Evolutionary conservation across 2,888 invertebrate species (phyloP), one percentile per base, ranked within the genome.

Genomic region (Leptinotarsa juncta): DNA sequence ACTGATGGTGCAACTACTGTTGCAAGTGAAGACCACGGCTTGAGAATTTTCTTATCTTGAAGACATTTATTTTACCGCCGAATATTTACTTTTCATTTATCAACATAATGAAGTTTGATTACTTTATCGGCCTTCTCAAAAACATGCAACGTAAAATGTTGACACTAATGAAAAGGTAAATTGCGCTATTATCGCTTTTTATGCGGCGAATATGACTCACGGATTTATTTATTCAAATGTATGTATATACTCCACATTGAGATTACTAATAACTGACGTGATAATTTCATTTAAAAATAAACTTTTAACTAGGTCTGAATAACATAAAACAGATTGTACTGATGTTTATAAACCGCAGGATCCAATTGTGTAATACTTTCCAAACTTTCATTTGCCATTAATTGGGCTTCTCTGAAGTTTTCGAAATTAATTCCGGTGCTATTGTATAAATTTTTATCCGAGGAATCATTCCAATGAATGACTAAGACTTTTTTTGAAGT

Each of bases 101-200:
- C 32, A 42, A 62, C n/a, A 7, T 7, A 62, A 62, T 62, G 10
- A n/a, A 62, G 62, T 32, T 62, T 62, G 2, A 26, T 62, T 62
- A 5, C 32, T 62, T 62, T 16, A 62, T 62, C 4, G 62, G 42
- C 10, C 7, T 26, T 16, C 32, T n/a, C 16, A 15, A 51, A 67
- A 51, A 50, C 20, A 67, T n/a, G 16, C 26, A n/a, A 23, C 26
- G 20, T 55, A 68, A 26, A 68, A 69, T 57, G 48, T 57, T 57
- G 57, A 48, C 69, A 57, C 48, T 57, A 20, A 69, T 42, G 23
- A 55, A 18, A 57, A 55, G 60, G 48, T 69, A 48, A 23, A 57
- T 57, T 55, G 69, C 69, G 50, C 14, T 48, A 69, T 57, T 57
- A 69, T 69, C 48, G 57, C 48, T 69, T 32, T 57, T 69, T 69